Conservation (phyloP, 2,888 invertebrate genomes). For the Volucella bombylans region DNA sequence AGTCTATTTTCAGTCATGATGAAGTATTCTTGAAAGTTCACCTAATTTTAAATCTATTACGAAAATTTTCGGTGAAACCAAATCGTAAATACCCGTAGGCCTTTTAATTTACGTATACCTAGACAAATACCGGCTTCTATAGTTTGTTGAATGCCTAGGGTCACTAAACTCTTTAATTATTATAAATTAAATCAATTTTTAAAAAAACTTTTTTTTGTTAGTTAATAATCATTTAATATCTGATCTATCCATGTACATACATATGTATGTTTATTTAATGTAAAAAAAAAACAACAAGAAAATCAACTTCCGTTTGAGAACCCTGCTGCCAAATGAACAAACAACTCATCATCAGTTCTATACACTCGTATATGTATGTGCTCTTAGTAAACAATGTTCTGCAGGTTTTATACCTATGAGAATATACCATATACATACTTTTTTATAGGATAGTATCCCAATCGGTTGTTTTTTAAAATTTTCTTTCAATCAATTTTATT, state of each 20-base stretch:
- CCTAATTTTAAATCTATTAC: not conserved
- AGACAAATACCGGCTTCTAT: conserved; percentile 1
- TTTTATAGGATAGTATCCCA: not conserved
- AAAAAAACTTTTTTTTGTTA: not conserved
- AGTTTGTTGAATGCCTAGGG: conserved; percentile 3
- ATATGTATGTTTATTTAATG: not conserved
- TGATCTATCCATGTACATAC: not conserved
- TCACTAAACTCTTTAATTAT: conserved; percentile 26
- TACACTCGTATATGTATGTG: not conserved
- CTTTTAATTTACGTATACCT: not conserved
- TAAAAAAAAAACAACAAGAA: conserved; percentile 12
- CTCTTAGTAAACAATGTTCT: not conserved
- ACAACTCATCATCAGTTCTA: not conserved
- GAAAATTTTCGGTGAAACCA: not conserved
- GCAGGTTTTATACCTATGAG: too few relatives aligned
- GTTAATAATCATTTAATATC: not conserved
- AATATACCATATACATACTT: too few relatives aligned
- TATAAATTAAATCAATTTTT: conserved; percentile 28
- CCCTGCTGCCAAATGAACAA: conserved; percentile 6
- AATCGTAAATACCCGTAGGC: conserved; percentile 1
- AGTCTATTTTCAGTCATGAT: not conserved
- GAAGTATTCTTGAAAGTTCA: not conserved
- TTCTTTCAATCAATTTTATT: not conserved
- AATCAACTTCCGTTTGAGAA: conserved; percentile 18
- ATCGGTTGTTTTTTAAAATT: not conserved